phyloP scores from a whole-genome alignment of 2,113 vertebrate genomes.

The Pseudopipra pipra region DNA sequence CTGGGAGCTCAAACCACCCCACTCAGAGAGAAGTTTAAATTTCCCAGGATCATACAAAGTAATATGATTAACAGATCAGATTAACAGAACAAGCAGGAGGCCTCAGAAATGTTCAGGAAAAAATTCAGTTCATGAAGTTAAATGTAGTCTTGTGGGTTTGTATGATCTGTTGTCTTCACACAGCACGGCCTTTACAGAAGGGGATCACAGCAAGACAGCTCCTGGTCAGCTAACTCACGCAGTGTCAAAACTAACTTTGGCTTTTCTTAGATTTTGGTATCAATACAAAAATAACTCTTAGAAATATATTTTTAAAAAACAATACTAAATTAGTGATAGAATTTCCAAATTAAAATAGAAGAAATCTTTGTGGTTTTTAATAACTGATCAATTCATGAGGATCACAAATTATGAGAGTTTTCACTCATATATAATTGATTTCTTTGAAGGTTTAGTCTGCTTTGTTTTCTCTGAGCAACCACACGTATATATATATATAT shows the following conservation, averaged over 20 bases:
- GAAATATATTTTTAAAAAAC: constrained; percentile 9
- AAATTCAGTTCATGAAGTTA: background rate
- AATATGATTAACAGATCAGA: background rate
- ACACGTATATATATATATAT: accelerated
- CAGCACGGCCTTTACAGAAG: background rate
- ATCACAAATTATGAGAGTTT: constrained; percentile 13
- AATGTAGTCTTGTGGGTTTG: background rate
- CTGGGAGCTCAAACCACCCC: background rate
- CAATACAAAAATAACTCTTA: background rate
- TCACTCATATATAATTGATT: background rate
- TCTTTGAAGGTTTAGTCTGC: background rate
- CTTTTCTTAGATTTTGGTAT: constrained; percentile 15
- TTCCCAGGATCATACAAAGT: background rate
- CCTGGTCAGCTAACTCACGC: background rate
- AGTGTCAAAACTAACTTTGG: constrained; percentile 18
- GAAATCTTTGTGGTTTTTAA: background rate
- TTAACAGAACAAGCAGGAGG: background rate
- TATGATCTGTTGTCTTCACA: constrained; percentile 4
- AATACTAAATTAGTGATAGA: constrained; percentile 6
- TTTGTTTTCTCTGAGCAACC: background rate
- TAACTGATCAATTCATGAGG: background rate
- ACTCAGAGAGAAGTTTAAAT: background rate
- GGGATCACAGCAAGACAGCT: background rate
- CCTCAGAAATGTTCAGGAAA: background rate
- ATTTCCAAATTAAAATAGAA: background rate